These are phyloP conservation scores for Todiramphus saurophagus DNA, from an alignment of 2,113 vertebrate species.

Conservation along the genomic window DNA sequence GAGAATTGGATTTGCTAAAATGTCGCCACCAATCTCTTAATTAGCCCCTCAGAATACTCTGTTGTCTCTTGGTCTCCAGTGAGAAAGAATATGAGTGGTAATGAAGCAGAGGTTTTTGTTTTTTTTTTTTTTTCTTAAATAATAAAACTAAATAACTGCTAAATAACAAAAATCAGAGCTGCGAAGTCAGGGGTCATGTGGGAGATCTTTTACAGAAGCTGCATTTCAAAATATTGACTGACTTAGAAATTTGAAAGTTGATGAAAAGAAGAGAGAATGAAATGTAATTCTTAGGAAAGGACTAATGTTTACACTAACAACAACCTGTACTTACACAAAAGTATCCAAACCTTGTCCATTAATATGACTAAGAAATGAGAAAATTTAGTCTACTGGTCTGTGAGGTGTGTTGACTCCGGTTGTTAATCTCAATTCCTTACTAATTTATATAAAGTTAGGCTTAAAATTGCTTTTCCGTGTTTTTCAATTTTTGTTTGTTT, in stretches of 20 bases:
- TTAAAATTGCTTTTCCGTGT: neutral
- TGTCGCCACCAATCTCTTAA: conserved; percentile 8
- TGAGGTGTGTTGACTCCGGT: neutral
- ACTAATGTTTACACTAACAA: neutral
- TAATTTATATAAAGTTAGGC: neutral
- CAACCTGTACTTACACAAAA: neutral
- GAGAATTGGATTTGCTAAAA: neutral
- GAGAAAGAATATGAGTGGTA: neutral
- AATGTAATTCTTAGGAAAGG: neutral
- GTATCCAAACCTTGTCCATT: neutral
- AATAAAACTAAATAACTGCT: neutral
- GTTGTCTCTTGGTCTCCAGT: neutral
- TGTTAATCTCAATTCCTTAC: neutral
- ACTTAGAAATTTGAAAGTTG: neutral
- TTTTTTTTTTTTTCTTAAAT: neutral
- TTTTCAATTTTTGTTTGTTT: neutral
- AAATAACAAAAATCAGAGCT: neutral
- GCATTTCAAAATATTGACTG: neutral
- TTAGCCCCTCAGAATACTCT: neutral
- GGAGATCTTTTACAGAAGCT: neutral
- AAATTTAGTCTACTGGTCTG: neutral
- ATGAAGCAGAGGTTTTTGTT: neutral
- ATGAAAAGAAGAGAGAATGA: neutral
- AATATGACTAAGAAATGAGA: neutral
- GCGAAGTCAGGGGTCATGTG: neutral